Evolutionary conservation across 2,113 vertebrate species (phyloP).

Genomic region (Cygnus buccinator): DNA sequence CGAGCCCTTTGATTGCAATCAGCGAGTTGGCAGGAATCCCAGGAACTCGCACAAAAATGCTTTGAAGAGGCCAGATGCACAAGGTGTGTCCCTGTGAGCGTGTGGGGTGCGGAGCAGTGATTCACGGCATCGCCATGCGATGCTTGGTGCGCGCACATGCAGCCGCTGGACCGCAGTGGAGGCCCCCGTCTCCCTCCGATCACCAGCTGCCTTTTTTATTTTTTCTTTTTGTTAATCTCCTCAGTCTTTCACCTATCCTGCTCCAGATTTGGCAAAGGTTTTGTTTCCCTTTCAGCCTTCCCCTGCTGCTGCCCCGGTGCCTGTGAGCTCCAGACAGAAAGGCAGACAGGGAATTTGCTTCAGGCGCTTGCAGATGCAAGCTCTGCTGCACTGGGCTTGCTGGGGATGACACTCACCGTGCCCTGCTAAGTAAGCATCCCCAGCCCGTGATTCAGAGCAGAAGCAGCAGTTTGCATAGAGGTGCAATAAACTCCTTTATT

Average conservation of each 20-base stretch:
- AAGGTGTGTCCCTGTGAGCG: constrained; percentile 37
- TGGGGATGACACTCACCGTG: neutral
- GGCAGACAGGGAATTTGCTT: constrained; percentile 40
- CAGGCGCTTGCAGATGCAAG: neutral
- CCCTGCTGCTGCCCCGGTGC: neutral
- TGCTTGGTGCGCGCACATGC: neutral
- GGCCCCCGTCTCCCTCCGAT: neutral
- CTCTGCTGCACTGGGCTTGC: neutral
- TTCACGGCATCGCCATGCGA: constrained; percentile 31
- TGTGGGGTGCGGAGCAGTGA: constrained; percentile 60
- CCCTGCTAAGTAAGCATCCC: neutral
- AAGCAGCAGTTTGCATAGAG: neutral
- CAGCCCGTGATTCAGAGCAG: neutral
- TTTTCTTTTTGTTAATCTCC: neutral
- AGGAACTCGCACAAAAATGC: constrained; percentile 70
- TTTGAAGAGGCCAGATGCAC: constrained; percentile 69
- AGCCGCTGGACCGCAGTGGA: neutral
- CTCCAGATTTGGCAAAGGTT: rapidly evolving
- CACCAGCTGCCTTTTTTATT: neutral
- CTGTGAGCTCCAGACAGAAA: constrained; percentile 4
- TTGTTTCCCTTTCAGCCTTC: neutral
- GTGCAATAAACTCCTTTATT: neutral
- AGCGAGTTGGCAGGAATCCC: constrained; percentile 59
- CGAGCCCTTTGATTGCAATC: constrained; percentile 65
- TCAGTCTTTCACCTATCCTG: rapidly evolving